Conservation (phyloP, 2,113 vertebrate species). For the Odontophorus gujanensis region DNA sequence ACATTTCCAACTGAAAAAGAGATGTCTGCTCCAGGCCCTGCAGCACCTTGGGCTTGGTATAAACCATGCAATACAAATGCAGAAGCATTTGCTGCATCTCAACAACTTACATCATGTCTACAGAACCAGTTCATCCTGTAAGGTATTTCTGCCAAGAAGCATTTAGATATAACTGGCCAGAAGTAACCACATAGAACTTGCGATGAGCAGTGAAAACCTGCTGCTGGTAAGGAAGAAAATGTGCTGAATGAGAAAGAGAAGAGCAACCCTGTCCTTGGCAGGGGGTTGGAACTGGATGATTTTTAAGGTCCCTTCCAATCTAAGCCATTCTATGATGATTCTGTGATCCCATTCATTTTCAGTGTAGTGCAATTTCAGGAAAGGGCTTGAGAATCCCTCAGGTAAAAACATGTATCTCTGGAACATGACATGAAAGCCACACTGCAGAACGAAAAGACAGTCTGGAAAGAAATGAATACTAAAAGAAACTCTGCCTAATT, state of each 20-base stretch:
- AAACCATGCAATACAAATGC: neutral
- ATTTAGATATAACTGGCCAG: neutral
- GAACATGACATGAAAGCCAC: neutral
- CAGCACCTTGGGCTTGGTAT: neutral
- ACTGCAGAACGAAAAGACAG: neutral
- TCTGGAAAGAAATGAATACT: rapidly evolving
- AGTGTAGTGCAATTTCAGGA: neutral
- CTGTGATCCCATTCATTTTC: neutral
- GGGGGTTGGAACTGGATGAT: neutral
- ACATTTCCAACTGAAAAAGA: neutral
- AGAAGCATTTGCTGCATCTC: neutral
- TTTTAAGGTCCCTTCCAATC: neutral
- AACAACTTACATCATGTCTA: neutral
- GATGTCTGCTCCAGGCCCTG: neutral
- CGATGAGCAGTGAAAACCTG: neutral
- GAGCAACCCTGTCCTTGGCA: no score
- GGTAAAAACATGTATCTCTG: neutral
- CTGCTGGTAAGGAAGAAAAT: neutral
- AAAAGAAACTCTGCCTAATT: neutral
- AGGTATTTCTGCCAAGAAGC: neutral
- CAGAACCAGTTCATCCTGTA: neutral
- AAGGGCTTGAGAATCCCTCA: neutral
- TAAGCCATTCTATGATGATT: neutral
- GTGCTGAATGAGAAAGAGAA: neutral
- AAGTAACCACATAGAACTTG: neutral